These are phyloP conservation scores for Lasioglossum figueresi DNA, from an alignment of 2,888 invertebrate species.

Conservation along the genomic window DNA sequence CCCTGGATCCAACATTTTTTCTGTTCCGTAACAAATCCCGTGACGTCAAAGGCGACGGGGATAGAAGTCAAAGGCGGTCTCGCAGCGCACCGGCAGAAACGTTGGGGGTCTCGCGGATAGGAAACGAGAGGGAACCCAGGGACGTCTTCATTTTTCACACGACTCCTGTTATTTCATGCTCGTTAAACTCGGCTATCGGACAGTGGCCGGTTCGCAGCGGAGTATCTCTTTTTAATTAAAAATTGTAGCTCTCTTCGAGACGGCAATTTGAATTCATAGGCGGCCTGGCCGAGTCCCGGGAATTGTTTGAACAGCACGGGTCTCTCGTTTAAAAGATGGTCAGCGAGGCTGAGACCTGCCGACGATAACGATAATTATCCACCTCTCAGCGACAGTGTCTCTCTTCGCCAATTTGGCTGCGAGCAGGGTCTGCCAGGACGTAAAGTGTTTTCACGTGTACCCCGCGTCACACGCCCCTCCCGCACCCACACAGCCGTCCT, in stretches of 20 bases:
- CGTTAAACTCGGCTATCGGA: conserved; percentile 41
- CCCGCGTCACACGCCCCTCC: not conserved
- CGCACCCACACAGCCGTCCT: not conserved
- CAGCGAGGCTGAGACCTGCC: conserved; percentile 10
- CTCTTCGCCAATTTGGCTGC: conserved; percentile 31
- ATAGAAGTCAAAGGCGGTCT: not conserved
- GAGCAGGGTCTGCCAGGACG: conserved; percentile 12
- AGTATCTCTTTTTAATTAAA: conserved; percentile 58
- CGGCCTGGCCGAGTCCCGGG: not conserved
- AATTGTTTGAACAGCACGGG: conserved; percentile 37
- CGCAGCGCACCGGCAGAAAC: not conserved
- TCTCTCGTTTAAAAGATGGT: conserved; percentile 38
- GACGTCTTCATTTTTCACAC: conserved; percentile 35
- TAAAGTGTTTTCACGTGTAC: conserved; percentile 8
- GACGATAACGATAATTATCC: conserved; percentile 55
- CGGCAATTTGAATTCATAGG: conserved; percentile 63
- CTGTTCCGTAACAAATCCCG: not conserved
- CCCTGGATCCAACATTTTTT: not conserved
- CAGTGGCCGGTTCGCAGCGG: conserved; percentile 25
- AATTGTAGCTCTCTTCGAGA: conserved; percentile 43
- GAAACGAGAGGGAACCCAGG: not conserved
- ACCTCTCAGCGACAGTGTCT: conserved; percentile 13
- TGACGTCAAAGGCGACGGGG: not conserved
- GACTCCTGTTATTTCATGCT: conserved; percentile 43
- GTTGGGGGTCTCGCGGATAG: not conserved